Evolutionary conservation across 2,113 vertebrate genomes (phyloP), one percentile per base, ranked within the genome.

Genomic region (Antidorcas marsupialis): DNA sequence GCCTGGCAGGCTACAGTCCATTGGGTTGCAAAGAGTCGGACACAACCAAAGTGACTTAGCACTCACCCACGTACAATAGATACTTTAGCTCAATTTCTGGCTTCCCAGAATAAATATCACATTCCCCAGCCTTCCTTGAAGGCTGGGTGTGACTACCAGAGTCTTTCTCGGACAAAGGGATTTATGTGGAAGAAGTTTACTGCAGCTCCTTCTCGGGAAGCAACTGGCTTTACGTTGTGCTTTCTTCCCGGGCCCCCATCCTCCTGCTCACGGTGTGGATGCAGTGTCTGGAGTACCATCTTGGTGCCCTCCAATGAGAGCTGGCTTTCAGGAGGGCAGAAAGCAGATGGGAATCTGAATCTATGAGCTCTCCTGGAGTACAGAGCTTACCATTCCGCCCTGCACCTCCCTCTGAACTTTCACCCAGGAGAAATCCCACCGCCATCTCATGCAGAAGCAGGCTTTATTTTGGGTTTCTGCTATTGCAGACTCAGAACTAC

Each of bases 231-330:
- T 11, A 52, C 12, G 28, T 1, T n/a, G 27, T 62, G n/a, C 36
- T 33, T 36, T 64, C 59, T 43, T 17, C 13, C 28, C 14, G 1
- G 13, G 59, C 59, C 59, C 27, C 59, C 27, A 25, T 25, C 23
- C 25, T 47, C 27, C 39, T 30, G 1, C 8, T 17, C 3, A 8
- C 1, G 11, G 43, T 2, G 0, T 12, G 53, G 53, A n/a, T 1
- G 6, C 13, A 2, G 62, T 3, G 30, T 30, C 74, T 45, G 0
- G 19, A 16, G 27, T 14, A 2, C 30, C 25, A 43, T 0, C 33
- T 12, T 50, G 83, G 76, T 33, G 23, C 10, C n/a, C 0, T 2
- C 43, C 6, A 2, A 0, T 2, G 33, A 91, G 17, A 43, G 36
- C 13, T 19, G 7, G 62, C n/a, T 19, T 36, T 67, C 16, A 43